Base-by-base conservation (phyloP, 1,140 invertebrate species). In the Megalopta genalis region DNA sequence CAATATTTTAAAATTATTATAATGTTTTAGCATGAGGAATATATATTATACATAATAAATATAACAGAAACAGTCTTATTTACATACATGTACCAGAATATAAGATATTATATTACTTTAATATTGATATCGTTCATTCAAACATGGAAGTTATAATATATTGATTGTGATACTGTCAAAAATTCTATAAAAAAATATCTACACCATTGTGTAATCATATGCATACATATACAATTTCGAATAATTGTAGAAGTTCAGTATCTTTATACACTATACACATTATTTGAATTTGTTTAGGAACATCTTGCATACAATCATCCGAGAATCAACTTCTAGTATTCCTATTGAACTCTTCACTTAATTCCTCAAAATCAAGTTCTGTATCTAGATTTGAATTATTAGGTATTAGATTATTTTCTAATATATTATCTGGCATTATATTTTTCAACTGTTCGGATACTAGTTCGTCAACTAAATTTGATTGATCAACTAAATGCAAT, bases 391-490 rank as follows among this genome's bases (percentile, higher is more conserved):
- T 88, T 18, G 81, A 69, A 83, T 85, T 87, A 77, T 87, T 91
- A 21, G 86, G 52, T 69, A 92, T 88, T 27, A 93, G 89, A 89
- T 91, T 92, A 49, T 86, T 88, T 9, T 91, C 91, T 18, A 92
- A 80, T 37, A 91, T 89, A 88, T 90, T 91, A 74, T 92, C 91
- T 0, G 90, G 89, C 81, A 92, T 91, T 1, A 93, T 92, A 60
- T 88, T 92, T 59, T 92, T 93, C 8, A 93, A 70, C 81, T 91
- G 87, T 73, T 93, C 91, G 0, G 89, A 90, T 8, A 92, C 91
- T 23, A 93, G 46, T 64, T 92, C 90, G 74, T 92, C 91, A 6
- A 92, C 90, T 49, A 92, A 88, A 77, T 90, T 89, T 1, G 90
- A 85, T 74, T 91, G 91, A 64, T 92, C 91, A 1, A 90, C 90